Evolutionary conservation across 2,113 vertebrate species (phyloP).

Genomic region (Eurystomus gularis): DNA sequence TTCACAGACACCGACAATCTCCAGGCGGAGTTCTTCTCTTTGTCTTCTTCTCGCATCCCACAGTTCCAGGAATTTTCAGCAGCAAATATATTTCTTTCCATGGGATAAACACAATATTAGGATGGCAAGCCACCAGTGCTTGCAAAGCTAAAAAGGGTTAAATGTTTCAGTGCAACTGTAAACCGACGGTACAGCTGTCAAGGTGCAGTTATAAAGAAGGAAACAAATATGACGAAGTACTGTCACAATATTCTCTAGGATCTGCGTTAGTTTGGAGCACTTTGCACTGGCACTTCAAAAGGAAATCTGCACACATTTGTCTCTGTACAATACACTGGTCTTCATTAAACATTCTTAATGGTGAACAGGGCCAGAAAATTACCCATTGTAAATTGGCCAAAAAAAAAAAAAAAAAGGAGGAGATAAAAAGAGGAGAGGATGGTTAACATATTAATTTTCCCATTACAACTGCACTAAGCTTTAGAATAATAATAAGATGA

Average conservation of each 20-base stretch:
- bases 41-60: slow-evolving; percentile 42
- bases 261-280: slow-evolving; percentile 58
- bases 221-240: slow-evolving; percentile 56
- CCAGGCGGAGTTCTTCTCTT: slow-evolving; percentile 30
- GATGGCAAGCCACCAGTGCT: slow-evolving; percentile 82
- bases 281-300: slow-evolving; percentile 65
- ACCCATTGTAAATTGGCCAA: slow-evolving; percentile 48
- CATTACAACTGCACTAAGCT: slow-evolving; percentile 58
- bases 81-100: slow-evolving; percentile 78
- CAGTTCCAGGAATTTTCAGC: slow-evolving; percentile 74
- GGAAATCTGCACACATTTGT: slow-evolving; percentile 52
- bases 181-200: slow-evolving; percentile 65
- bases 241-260: slow-evolving; percentile 44
- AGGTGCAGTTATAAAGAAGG: slow-evolving; percentile 68
- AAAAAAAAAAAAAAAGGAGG: neutral
- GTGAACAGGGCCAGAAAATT: slow-evolving; percentile 54
- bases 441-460: slow-evolving; percentile 61
- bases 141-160: slow-evolving; percentile 76
- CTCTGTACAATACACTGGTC: slow-evolving; percentile 68
- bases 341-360: slow-evolving; percentile 63
- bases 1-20: slow-evolving; percentile 7
- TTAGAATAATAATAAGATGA: slow-evolving; percentile 51
- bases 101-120: slow-evolving; percentile 77
- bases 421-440: neutral
- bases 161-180: slow-evolving; percentile 80